Evolutionary conservation across 2,888 invertebrate species (phyloP), one percentile per base, ranked within the genome.

Genomic region (Sphaerophoria rueppellii): DNA sequence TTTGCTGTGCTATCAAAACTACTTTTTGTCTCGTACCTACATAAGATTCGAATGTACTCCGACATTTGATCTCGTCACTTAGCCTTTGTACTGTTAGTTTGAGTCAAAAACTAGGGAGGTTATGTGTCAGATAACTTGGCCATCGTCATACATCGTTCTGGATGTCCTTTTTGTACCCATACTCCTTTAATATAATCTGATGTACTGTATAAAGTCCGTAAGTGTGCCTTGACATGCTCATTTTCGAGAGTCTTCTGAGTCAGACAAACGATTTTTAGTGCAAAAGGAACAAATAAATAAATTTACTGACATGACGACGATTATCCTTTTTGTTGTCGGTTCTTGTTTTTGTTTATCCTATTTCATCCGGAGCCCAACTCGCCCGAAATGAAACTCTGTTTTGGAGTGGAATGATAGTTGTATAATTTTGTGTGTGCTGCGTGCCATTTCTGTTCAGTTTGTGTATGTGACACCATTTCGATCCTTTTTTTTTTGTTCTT

Each of bases 301-400:
- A 81, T 85, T 85, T 85, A 81, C 85, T 81, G 77, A 81, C 77
- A 85, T 85, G 85, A 85, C 73, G 81, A 81, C 76, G 85, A 85
- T 85, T 85, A 85, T 77, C 85, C 85, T 85, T 85, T 85, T 73
- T 80, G 63, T 85, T 81, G 76, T 81, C 73, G 73, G 70, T 40
- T 67, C 12, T 4, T 43, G 43, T 43, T 40, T 40, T 40, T 40
- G 6, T 40, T 40, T 40, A 6, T 40, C 24, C 9, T 4, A 40
- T 40, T 40, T 40, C 9, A 7, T 43, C 43, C 12, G 43, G 2
- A 24, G 9, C 43, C 43, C 43, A 24, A 24, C 12, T 37, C 12
- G 16, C 12, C 24, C 24, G 24, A 24, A 24, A 24, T 24, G 24
- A 34, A 61, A 34, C 61, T 34, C 46, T 61, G 46, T 4, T 14